phyloP scores from a whole-genome alignment of 2,888 invertebrate genomes.

The Drosophila nigritarsus region DNA sequence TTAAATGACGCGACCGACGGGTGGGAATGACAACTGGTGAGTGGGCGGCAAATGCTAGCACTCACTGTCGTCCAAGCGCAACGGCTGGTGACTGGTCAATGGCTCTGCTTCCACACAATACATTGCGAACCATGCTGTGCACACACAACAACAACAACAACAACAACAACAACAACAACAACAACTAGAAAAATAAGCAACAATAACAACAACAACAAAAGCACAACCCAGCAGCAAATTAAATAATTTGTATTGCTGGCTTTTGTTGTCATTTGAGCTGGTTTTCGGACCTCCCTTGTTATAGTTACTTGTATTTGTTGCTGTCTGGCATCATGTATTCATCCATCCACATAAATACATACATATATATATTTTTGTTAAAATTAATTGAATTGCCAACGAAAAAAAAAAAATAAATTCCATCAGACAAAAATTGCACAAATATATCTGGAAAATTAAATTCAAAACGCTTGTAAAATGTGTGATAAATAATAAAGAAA shows the following conservation, averaged over 20 bases:
- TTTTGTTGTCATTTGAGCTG: conserved; percentile 57
- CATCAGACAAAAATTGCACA: conserved; percentile 31
- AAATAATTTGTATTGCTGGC: conserved; percentile 71
- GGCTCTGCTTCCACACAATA: conserved; percentile 25
- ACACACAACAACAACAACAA: conserved; percentile 12
- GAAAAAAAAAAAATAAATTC: neutral
- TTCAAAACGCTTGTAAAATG: conserved; percentile 34
- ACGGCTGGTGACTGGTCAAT: conserved; percentile 31
- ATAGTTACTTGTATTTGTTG: conserved; percentile 4
- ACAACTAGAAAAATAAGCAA: neutral
- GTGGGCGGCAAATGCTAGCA: conserved; percentile 15
- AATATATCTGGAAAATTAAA: conserved; percentile 36
- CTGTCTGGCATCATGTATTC: conserved; percentile 14
- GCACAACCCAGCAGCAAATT: conserved; percentile 52
- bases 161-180: neutral
- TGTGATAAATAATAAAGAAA: conserved; percentile 44
- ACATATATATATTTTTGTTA: conserved; percentile 13
- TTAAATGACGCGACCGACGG: conserved; percentile 44
- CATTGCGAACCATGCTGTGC: conserved; percentile 13
- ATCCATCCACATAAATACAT: neutral
- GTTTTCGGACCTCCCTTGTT: conserved; percentile 18
- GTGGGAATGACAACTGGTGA: conserved; percentile 46
- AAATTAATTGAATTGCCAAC: conserved; percentile 74
- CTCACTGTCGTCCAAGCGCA: conserved; percentile 6
- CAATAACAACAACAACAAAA: neutral